A percentile compares a stretch with the other conserved stretches of the same genome.
Conservation (phyloP, 2,113 vertebrate genomes). For the Cinclus mexicanus region DNA sequence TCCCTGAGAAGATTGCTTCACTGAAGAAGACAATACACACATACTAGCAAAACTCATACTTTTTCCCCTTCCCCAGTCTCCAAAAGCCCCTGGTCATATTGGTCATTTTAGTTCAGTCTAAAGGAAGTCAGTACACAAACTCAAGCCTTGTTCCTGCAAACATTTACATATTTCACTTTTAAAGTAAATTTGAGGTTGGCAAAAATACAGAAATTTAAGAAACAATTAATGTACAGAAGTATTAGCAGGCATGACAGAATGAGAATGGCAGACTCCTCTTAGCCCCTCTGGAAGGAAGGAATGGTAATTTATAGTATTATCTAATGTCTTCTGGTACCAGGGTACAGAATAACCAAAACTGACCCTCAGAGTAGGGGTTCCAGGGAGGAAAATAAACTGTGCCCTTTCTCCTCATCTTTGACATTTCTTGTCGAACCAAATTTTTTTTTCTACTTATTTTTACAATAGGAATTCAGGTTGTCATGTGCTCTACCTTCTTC, state of each 20-base stretch:
- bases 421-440: not conserved
- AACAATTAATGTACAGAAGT: not conserved
- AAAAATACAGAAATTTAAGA: not conserved
- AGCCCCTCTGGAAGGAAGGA: not conserved
- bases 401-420: not conserved
- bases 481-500: not conserved
- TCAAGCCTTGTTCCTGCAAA: not conserved
- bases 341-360: not conserved
- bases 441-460: not conserved
- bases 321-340: not conserved
- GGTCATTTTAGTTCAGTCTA: not conserved
- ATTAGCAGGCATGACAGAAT: not conserved
- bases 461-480: not conserved
- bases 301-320: not conserved
- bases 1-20: not conserved
- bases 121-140: not conserved
- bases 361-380: not conserved
- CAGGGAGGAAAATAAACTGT: not conserved
- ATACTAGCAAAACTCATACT: not conserved
- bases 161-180: not conserved
- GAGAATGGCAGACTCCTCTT: not conserved
- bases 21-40: not conserved
- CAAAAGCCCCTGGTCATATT: fast-evolving
- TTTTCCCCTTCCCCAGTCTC: not conserved
- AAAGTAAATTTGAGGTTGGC: not conserved